Conservation (phyloP, 1,140 invertebrate genomes). For the Muscidifurax raptorellus region DNA sequence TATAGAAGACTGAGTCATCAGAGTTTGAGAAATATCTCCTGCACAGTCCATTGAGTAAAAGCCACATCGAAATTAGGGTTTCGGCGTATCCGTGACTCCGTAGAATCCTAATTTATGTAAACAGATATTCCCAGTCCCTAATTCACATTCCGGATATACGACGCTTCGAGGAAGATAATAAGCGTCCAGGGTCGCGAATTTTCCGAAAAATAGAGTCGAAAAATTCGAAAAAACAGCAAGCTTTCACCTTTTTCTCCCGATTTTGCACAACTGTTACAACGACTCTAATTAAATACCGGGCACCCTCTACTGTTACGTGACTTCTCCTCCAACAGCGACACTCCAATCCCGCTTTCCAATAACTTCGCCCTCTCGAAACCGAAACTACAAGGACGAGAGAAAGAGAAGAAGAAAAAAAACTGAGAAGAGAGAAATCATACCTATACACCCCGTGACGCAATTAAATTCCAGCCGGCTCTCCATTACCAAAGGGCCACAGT, state of each 20-base stretch:
- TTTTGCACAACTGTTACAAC: conserved; percentile 7
- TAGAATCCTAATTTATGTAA: too few relatives aligned
- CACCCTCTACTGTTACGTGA: not conserved
- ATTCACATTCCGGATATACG: not conserved
- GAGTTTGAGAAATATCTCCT: too few relatives aligned
- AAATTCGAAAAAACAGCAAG: not conserved
- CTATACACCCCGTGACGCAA: not conserved
- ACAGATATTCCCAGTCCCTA: too few relatives aligned
- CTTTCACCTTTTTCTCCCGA: not conserved
- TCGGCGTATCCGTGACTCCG: too few relatives aligned
- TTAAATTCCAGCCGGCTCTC: conserved; percentile 21
- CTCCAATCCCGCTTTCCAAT: conserved; percentile 17
- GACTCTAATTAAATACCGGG: conserved; percentile 20
- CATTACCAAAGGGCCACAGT: not conserved
- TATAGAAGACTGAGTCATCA: too few relatives aligned
- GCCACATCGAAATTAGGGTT: too few relatives aligned
- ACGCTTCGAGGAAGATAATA: not conserved
- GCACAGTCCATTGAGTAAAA: too few relatives aligned
- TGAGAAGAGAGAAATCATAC: not conserved
- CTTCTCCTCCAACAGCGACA: not conserved
- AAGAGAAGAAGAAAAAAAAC: not conserved
- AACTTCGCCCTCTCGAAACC: conserved; percentile 7
- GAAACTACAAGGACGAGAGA: not conserved
- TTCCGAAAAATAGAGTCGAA: not conserved
- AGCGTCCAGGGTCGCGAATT: not conserved